phyloP scores from a whole-genome alignment of 2,797 vertebrate genomes.

The Falco novaeseelandiae region DNA sequence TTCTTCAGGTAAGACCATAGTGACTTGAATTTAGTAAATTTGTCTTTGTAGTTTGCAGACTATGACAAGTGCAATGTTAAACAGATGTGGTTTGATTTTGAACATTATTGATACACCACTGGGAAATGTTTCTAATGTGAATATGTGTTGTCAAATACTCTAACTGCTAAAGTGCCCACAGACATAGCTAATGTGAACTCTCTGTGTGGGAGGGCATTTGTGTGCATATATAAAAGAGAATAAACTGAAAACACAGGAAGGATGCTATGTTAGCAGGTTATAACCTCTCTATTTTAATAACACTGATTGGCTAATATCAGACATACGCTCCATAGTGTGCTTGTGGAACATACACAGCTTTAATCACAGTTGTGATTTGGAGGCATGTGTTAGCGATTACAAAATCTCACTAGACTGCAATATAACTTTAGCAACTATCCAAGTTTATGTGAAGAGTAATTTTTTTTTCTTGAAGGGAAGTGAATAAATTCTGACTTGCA shows the following conservation, averaged over 20 bases:
- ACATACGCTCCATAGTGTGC: not conserved
- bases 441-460: not conserved
- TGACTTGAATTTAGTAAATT: conserved; percentile 41
- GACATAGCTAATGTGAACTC: not conserved
- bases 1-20: conserved; percentile 40
- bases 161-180: not conserved
- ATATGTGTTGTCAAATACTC: conserved; percentile 10
- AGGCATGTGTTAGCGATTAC: not conserved
- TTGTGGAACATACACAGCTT: not conserved
- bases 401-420: not conserved
- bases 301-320: not conserved
- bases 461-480: not conserved
- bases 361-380: not conserved
- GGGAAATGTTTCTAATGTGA: conserved; percentile 19
- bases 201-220: not conserved
- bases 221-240: not conserved
- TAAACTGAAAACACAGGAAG: conserved; percentile 6
- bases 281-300: conserved; percentile 25
- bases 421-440: not conserved
- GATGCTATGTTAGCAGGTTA: not conserved
- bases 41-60: not conserved
- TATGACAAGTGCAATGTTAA: conserved; percentile 18
- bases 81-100: conserved; percentile 47
- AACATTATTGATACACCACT: conserved; percentile 9
- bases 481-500: not conserved